Evolutionary conservation across 2,113 vertebrate species (phyloP).

Genomic region (Alligator sinensis): DNA sequence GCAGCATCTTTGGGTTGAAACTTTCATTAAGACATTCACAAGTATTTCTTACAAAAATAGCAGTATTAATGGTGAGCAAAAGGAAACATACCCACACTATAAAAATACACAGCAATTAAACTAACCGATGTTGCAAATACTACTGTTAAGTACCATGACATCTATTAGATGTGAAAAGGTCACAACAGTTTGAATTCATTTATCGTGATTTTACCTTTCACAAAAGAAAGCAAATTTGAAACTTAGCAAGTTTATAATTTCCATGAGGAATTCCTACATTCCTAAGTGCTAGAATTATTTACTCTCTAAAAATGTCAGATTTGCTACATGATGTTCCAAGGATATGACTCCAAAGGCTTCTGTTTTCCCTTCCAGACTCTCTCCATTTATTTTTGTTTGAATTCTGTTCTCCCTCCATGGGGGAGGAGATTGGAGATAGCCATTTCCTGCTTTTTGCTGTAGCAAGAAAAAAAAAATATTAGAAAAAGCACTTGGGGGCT

Average conservation of each 20-base stretch:
- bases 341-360: slow-evolving; percentile 84
- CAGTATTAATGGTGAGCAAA: slow-evolving; percentile 1
- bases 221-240: slow-evolving; percentile 72
- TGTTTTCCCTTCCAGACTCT: slow-evolving; percentile 77
- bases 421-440: slow-evolving; percentile 83
- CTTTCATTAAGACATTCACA: slow-evolving; percentile 72
- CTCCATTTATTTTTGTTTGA: slow-evolving; percentile 78
- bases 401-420: slow-evolving; percentile 87
- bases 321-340: slow-evolving; percentile 86
- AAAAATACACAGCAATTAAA: slow-evolving; percentile 65
- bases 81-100: slow-evolving; percentile 63
- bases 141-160: slow-evolving; percentile 59
- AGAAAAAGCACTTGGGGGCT: too few species aligned
- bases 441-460: slow-evolving; percentile 85
- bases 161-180: slow-evolving; percentile 75
- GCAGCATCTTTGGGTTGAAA: slow-evolving; percentile 82
- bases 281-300: slow-evolving; percentile 77
- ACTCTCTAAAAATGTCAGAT: slow-evolving; percentile 88
- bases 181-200: slow-evolving; percentile 59
- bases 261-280: slow-evolving; percentile 47
- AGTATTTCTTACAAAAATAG: slow-evolving; percentile 70
- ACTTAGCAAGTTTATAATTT: slow-evolving; percentile 46
- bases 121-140: slow-evolving; percentile 19
- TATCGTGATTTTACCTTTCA: slow-evolving; percentile 68
- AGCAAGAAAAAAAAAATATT: slow-evolving; percentile 33